Conservation (phyloP, 2,888 invertebrate species). For the Zygaena filipendulae region DNA sequence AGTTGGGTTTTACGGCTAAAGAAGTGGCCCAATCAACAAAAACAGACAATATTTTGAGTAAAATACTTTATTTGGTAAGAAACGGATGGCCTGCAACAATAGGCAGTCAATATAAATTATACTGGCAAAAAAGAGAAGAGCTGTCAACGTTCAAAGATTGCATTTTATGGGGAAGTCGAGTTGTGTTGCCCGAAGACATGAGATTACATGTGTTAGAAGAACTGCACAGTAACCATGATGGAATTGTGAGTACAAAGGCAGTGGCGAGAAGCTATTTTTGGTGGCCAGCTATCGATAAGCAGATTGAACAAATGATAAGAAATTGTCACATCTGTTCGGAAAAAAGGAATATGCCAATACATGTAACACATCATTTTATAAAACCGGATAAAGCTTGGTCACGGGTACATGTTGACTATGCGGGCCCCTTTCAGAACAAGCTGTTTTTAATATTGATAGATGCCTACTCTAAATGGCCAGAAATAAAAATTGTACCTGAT, state of each 20-base stretch:
- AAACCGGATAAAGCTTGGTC: not conserved
- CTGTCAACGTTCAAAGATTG: constrained; percentile 8
- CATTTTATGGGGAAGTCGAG: constrained; percentile 11
- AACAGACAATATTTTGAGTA: no score
- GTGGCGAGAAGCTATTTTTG: constrained; percentile 11
- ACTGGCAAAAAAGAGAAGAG: no score
- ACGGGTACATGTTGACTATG: no score
- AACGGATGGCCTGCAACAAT: constrained; percentile 14
- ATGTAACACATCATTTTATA: constrained; percentile 11
- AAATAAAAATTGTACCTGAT: no score
- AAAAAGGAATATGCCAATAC: no score
- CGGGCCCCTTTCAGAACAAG: constrained; percentile 5
- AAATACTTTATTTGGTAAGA: no score
- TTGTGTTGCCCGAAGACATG: constrained; percentile 7
- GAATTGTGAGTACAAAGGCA: constrained; percentile 10
- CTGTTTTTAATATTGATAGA: no score
- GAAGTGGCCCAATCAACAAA: no score
- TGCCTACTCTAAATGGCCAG: no score
- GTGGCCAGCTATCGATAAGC: constrained; percentile 5
- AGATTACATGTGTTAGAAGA: constrained; percentile 6
- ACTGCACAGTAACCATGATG: no score
- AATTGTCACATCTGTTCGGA: no score
- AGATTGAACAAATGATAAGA: constrained; percentile 7
- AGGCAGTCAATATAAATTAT: constrained; percentile 3
- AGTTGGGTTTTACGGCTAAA: no score